Base-by-base conservation (phyloP, 2,113 vertebrate genomes). In the Scomber scombrus region DNA sequence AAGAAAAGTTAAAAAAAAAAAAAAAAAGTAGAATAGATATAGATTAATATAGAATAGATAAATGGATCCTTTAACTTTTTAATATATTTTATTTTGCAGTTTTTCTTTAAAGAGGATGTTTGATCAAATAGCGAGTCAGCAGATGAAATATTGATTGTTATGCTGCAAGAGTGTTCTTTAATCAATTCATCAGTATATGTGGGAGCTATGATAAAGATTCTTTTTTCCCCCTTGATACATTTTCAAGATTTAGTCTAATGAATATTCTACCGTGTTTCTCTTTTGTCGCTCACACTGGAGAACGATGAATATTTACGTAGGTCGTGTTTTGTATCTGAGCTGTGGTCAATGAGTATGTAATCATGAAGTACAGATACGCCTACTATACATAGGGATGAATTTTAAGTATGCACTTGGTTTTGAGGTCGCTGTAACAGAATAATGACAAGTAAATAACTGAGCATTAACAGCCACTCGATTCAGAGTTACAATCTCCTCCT, bases 301-400 rank as follows among this genome's bases (percentile, higher is more conserved):
- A 71, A 12, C 8, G 9, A 64, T 92, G 71, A 79, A 89, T 89
- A 88, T 90, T 78, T 79, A 89, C 91, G 31, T 89, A 87, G 87
- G 87, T 85, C 82, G 75, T 58, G 23, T 26, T 26, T 3, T 26
- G 75, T 63, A 86, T 75, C 76, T 67, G 65, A 80, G 70, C 61
- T 68, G 66, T 78, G 75, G 77, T 75, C 26, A 13, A 50, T 57
- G 73, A 76, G 72, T 73, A 7, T 85, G 69, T 62, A 82, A 65
- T 65, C 65, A 69, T 86, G 81, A 89, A 82, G 73, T 78, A 68
- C 60, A 85, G 71, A 80, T 72, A 75, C 69, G 72, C 19, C 55
- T 31, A 51, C 72, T 40, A 75, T 54, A 80, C 18, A 85, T 11
- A 67, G 68, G 58, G 49, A 50, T 51, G 81, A 71, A 89, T 88